These are phyloP conservation scores for Tetragonisca angustula DNA, from an alignment of 2,888 invertebrate genomes.

Conservation along the genomic window DNA sequence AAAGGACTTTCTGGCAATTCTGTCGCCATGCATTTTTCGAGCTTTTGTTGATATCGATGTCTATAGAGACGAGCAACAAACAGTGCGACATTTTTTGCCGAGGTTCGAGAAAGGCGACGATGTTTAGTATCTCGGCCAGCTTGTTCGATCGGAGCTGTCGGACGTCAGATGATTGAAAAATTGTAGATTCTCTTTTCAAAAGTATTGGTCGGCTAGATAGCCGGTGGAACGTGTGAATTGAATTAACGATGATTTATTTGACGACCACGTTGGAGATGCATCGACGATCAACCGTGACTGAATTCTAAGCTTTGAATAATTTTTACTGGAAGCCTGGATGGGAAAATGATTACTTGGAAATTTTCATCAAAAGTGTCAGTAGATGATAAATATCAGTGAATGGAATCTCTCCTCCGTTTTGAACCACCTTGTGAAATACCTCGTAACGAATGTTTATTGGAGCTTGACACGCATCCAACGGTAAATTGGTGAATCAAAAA, in stretches of 20 bases:
- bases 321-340: neutral
- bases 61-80: neutral
- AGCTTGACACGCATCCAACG: neutral
- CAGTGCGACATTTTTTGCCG: too few relatives aligned
- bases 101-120: too few relatives aligned
- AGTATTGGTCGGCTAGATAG: neutral
- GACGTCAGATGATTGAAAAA: neutral
- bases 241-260: constrained; percentile 18
- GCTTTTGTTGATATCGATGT: neutral
- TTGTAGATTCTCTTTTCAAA: neutral
- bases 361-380: neutral
- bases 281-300: neutral
- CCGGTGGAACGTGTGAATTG: neutral
- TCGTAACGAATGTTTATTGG: neutral
- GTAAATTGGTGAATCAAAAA: constrained; percentile 12
- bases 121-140: neutral
- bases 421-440: neutral
- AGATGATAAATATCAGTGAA: neutral
- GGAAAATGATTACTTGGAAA: neutral
- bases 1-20: neutral
- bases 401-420: neutral
- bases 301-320: neutral
- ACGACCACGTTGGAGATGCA: neutral
- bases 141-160: neutral
- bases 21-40: neutral